These are phyloP conservation scores for Physocephala rufipes DNA, from an alignment of 2,888 invertebrate genomes.

Conservation along the genomic window DNA sequence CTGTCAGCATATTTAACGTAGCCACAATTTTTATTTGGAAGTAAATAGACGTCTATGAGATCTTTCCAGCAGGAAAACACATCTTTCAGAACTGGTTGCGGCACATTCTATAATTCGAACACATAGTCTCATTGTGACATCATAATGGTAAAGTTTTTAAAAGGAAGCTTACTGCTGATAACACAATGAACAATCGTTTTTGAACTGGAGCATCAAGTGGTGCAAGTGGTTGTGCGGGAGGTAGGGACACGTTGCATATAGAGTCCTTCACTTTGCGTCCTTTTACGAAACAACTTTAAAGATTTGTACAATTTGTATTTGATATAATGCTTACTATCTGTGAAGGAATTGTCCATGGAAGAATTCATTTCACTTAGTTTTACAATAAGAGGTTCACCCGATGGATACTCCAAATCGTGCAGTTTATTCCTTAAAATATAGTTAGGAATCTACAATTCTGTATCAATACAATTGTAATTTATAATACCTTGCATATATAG, in stretches of 20 bases:
- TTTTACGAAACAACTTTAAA: conserved; percentile 34
- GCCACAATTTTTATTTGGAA: conserved; percentile 90
- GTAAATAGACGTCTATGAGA: conserved; percentile 88
- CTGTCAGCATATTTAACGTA: conserved; percentile 86
- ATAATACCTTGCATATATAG: conserved; percentile 68
- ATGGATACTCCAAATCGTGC: conserved; percentile 91
- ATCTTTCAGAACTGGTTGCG: conserved; percentile 85
- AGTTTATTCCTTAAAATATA: conserved; percentile 79
- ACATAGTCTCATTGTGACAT: background rate
- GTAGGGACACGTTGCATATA: conserved; percentile 76
- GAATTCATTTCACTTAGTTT: conserved; percentile 62
- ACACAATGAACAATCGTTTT: conserved; percentile 74
- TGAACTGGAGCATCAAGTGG: conserved; percentile 74
- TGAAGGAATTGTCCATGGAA: conserved; percentile 59
- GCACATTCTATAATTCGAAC: conserved; percentile 69
- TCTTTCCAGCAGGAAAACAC: conserved; percentile 91
- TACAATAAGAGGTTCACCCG: conserved; percentile 79
- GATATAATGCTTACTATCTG: conserved; percentile 54
- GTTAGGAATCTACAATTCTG: too few relatives aligned
- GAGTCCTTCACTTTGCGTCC: conserved; percentile 63
- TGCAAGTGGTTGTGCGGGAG: conserved; percentile 73
- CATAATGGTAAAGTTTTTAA: background rate
- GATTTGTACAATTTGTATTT: background rate
- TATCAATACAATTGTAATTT: background rate
- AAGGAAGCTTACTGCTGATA: conserved; percentile 55